A percentile compares a stretch with the other conserved stretches of the same genome.
Evolutionary conservation across 2,888 invertebrate genomes (phyloP).

Genomic region (Stenchaetothrips biformis): DNA sequence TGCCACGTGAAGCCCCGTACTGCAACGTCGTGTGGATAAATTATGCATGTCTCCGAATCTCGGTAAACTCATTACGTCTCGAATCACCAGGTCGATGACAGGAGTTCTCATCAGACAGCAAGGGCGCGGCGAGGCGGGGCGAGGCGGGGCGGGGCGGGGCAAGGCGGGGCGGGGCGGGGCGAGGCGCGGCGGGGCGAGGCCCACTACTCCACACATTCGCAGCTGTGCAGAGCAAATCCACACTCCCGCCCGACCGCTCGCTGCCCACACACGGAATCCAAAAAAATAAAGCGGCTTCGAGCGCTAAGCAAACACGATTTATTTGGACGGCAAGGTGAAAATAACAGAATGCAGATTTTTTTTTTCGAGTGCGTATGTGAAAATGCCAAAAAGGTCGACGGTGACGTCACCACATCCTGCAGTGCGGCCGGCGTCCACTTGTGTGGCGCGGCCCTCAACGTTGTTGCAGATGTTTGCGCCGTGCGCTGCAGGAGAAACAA

Average conservation of each 20-base stretch:
- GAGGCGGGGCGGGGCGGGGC: not conserved
- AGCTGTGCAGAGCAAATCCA: not conserved
- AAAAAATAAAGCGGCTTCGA: too few relatives aligned
- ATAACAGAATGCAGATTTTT: not conserved
- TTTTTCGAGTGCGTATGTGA: not conserved
- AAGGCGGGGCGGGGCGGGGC: not conserved
- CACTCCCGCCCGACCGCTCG: too few relatives aligned
- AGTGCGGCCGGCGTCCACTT: too few relatives aligned
- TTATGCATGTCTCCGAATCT: not conserved
- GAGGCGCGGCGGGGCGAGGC: not conserved
- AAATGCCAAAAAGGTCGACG: too few relatives aligned
- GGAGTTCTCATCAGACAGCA: too few relatives aligned
- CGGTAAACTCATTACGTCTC: not conserved
- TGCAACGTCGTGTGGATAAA: too few relatives aligned
- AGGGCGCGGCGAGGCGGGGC: not conserved
- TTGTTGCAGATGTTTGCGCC: too few relatives aligned
- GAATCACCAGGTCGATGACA: not conserved
- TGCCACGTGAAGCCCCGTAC: too few relatives aligned
- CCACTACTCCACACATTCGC: not conserved
- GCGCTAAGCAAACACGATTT: not conserved
- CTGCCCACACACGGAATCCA: too few relatives aligned
- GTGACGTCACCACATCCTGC: too few relatives aligned
- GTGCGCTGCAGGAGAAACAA: too few relatives aligned
- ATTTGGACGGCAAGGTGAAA: not conserved
- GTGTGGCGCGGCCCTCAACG: too few relatives aligned